Conservation (phyloP, 2,113 vertebrate genomes). For the Leptobrachium leishanense region DNA sequence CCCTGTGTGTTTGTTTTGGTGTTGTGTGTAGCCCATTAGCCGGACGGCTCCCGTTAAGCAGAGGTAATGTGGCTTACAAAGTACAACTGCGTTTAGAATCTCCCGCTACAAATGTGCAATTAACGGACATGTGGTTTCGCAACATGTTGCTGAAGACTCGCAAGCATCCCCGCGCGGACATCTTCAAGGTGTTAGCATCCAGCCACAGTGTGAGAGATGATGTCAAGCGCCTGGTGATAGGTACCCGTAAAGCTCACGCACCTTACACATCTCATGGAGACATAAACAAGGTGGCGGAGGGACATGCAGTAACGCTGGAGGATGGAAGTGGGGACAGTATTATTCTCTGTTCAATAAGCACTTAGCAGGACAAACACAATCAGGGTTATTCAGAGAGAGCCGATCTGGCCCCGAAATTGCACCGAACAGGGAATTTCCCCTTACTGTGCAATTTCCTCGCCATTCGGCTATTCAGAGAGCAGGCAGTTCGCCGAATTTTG, state of each 20-base stretch:
- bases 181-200: conserved; percentile 14
- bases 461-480: no score
- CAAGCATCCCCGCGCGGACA: background rate
- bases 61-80: background rate
- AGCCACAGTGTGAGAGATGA: conserved; percentile 2
- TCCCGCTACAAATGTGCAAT: background rate
- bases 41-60: background rate
- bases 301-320: background rate
- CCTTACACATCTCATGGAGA: conserved; percentile 2
- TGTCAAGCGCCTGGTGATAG: conserved; percentile 25
- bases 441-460: no score
- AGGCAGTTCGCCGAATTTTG: no score
- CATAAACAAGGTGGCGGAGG: background rate
- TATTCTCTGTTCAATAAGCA: no score
- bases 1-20: no score
- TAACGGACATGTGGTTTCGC: conserved; percentile 23
- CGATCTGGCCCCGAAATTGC: no score
- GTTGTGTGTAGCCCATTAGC: background rate
- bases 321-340: background rate
- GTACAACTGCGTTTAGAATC: background rate
- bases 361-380: no score
- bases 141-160: conserved; percentile 15
- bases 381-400: no score
- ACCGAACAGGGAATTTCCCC: no score
- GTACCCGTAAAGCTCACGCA: background rate